Percentiles rank a stretch among this genome's conserved stretches.
These are phyloP conservation scores for Aphyosemion australe DNA, from an alignment of 2,113 vertebrate species.

Conservation along the genomic window DNA sequence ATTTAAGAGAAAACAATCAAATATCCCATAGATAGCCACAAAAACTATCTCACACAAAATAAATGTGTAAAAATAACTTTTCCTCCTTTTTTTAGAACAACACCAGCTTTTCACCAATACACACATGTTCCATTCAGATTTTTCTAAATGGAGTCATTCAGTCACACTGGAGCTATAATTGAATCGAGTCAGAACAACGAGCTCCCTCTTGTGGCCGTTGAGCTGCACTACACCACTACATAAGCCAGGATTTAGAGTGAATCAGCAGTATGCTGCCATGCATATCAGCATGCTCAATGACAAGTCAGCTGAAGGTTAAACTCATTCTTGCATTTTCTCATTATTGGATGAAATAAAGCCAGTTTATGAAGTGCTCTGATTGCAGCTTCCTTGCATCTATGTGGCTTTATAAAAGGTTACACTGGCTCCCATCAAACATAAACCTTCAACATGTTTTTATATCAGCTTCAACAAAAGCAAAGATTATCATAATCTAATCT, in stretches of 20 bases:
- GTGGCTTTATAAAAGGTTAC: background rate
- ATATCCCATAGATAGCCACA: no score
- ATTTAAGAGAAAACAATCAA: no score
- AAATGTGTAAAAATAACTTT: background rate
- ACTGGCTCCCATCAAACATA: background rate
- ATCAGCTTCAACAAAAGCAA: background rate
- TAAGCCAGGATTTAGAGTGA: conserved; percentile 62
- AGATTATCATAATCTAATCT: conserved; percentile 5
- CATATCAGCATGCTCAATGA: conserved; percentile 22
- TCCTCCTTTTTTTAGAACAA: background rate
- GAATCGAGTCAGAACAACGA: conserved; percentile 35
- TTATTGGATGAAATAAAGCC: no score
- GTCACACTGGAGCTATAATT: conserved; percentile 10
- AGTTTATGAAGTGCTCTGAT: background rate
- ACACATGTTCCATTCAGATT: conserved; percentile 42
- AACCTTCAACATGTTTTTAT: background rate
- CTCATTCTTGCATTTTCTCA: background rate
- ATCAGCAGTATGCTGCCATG: conserved; percentile 69
- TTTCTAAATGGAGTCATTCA: conserved; percentile 21
- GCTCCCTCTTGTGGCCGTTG: conserved; percentile 76
- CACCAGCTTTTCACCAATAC: no score
- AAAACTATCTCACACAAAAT: background rate
- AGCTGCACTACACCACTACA: conserved; percentile 56
- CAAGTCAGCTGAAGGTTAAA: conserved; percentile 25
- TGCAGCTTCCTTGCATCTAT: conserved; percentile 1